A percentile compares a stretch with the other conserved stretches of the same genome.
Evolutionary conservation across 2,888 invertebrate genomes (phyloP).

Genomic region (Apotomis capreana): DNA sequence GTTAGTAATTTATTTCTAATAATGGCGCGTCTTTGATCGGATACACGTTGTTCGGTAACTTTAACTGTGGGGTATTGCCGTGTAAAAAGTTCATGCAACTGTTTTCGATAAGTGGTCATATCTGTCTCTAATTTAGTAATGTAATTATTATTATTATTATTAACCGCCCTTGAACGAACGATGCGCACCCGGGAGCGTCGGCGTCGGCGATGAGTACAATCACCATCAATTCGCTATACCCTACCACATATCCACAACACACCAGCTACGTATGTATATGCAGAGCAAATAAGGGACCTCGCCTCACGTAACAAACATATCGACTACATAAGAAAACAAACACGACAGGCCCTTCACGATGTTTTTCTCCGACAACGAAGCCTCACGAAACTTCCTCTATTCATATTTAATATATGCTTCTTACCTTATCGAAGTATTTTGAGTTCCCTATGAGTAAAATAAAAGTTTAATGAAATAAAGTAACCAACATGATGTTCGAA

Average conservation of each 20-base stretch:
- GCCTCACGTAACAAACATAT: background rate
- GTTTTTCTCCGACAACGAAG: background rate
- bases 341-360: background rate
- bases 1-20: too few species aligned
- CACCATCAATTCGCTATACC: constrained; percentile 9
- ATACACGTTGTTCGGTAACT: too few species aligned
- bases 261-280: too few species aligned
- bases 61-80: too few species aligned
- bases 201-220: background rate
- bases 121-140: too few species aligned
- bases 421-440: background rate
- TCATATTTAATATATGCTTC: background rate
- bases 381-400: background rate
- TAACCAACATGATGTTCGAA: background rate
- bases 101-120: too few species aligned
- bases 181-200: background rate
- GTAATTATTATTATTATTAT: too few species aligned
- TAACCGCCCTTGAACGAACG: background rate
- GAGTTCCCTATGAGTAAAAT: background rate
- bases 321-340: constrained; percentile 10
- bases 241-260: background rate
- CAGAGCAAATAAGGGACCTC: constrained; percentile 1
- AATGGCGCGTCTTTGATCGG: too few species aligned
- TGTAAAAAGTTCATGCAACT: too few species aligned
- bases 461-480: background rate